A percentile compares a stretch with the other conserved stretches of the same genome.
Evolutionary conservation across 2,797 vertebrate genomes (phyloP).

Genomic region (Gymnothorax javanicus): DNA sequence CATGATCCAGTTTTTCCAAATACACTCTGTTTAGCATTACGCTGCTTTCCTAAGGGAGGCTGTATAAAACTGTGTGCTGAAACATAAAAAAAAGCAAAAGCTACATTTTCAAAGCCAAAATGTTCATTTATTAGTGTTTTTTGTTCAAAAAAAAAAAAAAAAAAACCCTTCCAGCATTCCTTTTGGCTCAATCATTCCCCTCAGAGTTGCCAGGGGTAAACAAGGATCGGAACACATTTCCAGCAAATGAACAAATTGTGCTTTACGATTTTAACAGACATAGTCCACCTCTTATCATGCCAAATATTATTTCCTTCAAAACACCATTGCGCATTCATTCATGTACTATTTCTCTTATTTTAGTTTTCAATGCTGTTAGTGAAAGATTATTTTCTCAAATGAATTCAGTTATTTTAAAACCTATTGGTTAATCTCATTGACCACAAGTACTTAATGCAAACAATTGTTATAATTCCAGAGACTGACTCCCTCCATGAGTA

Average conservation of each 20-base stretch:
- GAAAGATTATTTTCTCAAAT: too few species aligned
- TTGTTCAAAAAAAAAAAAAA: not conserved
- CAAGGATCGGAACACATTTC: not conserved
- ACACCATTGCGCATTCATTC: too few species aligned
- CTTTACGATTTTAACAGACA: not conserved
- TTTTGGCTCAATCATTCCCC: not conserved
- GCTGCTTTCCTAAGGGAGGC: not conserved
- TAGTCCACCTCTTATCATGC: not conserved
- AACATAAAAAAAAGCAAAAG: not conserved
- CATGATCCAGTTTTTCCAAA: not conserved
- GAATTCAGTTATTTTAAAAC: too few species aligned
- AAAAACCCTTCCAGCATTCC: not conserved
- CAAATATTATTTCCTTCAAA: not conserved
- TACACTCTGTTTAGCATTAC: not conserved
- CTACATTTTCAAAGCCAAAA: not conserved
- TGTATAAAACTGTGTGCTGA: not conserved
- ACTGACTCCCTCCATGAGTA: not conserved
- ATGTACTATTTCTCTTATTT: too few species aligned
- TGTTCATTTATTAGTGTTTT: not conserved
- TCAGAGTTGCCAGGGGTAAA: not conserved
- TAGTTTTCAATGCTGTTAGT: too few species aligned
- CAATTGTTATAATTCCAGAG: not conserved
- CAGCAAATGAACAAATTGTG: conserved; percentile 9
- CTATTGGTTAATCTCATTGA: too few species aligned
- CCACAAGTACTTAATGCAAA: not conserved